Evolutionary conservation across 2,113 vertebrate genomes (phyloP).

Genomic region (Eleginops maclovinus): DNA sequence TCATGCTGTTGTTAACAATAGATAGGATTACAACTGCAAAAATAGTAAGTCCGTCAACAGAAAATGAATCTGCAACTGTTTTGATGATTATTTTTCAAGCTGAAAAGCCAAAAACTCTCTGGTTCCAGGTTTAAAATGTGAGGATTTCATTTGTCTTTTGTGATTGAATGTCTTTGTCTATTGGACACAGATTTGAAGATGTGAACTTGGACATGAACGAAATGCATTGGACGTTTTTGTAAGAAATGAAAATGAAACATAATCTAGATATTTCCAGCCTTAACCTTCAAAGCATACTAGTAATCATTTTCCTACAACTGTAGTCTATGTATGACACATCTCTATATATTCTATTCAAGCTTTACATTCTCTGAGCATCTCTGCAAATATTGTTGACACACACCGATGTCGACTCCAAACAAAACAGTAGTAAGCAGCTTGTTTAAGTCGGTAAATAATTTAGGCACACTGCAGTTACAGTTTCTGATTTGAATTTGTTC

Average conservation of each 20-base stretch:
- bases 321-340: not conserved
- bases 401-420: not conserved
- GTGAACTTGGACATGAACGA: too few species aligned
- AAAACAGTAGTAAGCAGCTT: not conserved
- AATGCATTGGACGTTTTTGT: too few species aligned
- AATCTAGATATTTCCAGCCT: not conserved
- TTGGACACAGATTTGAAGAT: not conserved
- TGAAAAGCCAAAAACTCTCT: not conserved
- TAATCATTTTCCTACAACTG: not conserved
- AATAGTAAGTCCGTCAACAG: not conserved
- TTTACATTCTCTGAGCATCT: not conserved
- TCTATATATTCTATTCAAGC: not conserved
- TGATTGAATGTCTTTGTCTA: not conserved
- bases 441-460: not conserved
- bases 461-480: not conserved
- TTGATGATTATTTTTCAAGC: not conserved
- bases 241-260: too few species aligned
- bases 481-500: slow-evolving; percentile 18
- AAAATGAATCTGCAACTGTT: not conserved
- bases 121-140: not conserved
- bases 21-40: not conserved
- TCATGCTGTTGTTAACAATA: not conserved
- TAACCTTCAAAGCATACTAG: not conserved
- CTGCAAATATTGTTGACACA: not conserved
- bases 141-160: not conserved